A percentile compares a stretch with the other conserved stretches of the same genome.
Conservation (phyloP, 1,140 invertebrate genomes). For the Plodia interpunctella region DNA sequence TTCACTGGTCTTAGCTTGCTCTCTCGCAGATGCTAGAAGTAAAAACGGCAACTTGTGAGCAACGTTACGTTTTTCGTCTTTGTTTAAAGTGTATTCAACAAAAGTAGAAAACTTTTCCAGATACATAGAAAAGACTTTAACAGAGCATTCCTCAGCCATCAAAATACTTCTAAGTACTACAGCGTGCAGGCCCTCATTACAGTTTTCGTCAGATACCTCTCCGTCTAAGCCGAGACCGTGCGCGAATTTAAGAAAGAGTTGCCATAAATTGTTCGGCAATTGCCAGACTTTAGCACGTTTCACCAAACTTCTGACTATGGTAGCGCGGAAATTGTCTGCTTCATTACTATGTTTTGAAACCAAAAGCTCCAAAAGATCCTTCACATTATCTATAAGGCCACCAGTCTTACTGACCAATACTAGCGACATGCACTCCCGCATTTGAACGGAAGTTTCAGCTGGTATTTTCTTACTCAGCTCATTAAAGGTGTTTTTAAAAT, state of each 20-base stretch:
- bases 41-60: constrained; percentile 26
- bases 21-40: constrained; percentile 18
- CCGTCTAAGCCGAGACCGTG: constrained; percentile 44
- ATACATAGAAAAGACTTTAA: constrained; percentile 25
- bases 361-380: constrained; percentile 37
- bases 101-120: constrained; percentile 37
- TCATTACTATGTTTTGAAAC: constrained; percentile 41
- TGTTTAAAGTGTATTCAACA: constrained; percentile 38
- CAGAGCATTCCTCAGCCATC: constrained; percentile 14
- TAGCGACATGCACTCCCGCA: constrained; percentile 44
- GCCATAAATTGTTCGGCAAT: constrained; percentile 38
- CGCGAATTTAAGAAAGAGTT: constrained; percentile 35
- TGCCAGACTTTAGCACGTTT: constrained; percentile 47
- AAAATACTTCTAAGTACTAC: constrained; percentile 40
- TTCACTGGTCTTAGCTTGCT: background rate
- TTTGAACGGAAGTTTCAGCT: constrained; percentile 34
- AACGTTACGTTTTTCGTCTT: constrained; percentile 27
- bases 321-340: constrained; percentile 37
- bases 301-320: constrained; percentile 45
- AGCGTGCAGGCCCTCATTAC: constrained; percentile 48
- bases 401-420: constrained; percentile 58
- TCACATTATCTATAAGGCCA: constrained; percentile 29
- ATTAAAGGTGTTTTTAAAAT: constrained; percentile 40
- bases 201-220: constrained; percentile 19
- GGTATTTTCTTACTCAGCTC: constrained; percentile 37